These are phyloP conservation scores for Lissocephala sabroskyi DNA, from an alignment of 2,888 invertebrate species.

Conservation along the genomic window DNA sequence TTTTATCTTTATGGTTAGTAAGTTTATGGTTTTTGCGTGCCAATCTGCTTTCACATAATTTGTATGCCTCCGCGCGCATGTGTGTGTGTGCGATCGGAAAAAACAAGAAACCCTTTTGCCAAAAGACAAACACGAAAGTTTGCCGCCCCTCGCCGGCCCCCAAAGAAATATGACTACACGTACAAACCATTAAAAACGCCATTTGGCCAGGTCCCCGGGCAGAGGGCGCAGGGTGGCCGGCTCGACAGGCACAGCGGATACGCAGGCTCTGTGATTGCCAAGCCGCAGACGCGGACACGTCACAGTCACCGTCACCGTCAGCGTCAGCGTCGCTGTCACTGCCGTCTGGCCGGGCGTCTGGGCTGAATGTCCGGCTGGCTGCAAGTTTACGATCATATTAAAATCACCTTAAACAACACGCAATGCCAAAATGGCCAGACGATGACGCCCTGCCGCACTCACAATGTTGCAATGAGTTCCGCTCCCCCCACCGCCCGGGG, in stretches of 20 bases:
- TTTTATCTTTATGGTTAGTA: conserved; percentile 62
- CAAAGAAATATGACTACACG: conserved; percentile 61
- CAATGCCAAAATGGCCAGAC: conserved; percentile 53
- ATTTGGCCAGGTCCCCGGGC: conserved; percentile 35
- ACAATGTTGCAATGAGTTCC: conserved; percentile 59
- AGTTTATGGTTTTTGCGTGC: conserved; percentile 51
- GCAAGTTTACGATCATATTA: conserved; percentile 64
- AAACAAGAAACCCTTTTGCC: neutral
- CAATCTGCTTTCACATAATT: neutral
- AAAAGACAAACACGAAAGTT: conserved; percentile 18
- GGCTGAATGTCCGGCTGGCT: conserved; percentile 42
- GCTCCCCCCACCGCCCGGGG: conserved; percentile 17
- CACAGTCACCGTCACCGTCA: conserved; percentile 8
- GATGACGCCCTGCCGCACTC: conserved; percentile 26
- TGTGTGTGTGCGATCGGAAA: conserved; percentile 34
- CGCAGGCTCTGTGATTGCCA: conserved; percentile 52
- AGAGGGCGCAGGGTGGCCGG: conserved; percentile 5
- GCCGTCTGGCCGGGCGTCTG: conserved; percentile 48
- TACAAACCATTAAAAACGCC: conserved; percentile 60
- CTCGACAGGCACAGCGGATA: too few relatives aligned
- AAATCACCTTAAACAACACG: conserved; percentile 64
- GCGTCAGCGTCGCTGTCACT: conserved; percentile 39
- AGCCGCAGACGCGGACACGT: conserved; percentile 20
- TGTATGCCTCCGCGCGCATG: neutral
- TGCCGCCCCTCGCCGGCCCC: too few relatives aligned